A percentile compares a stretch with the other conserved stretches of the same genome.
These are phyloP conservation scores for Sphaeramia orbicularis DNA, from an alignment of 2,797 vertebrate species.

Conservation along the genomic window DNA sequence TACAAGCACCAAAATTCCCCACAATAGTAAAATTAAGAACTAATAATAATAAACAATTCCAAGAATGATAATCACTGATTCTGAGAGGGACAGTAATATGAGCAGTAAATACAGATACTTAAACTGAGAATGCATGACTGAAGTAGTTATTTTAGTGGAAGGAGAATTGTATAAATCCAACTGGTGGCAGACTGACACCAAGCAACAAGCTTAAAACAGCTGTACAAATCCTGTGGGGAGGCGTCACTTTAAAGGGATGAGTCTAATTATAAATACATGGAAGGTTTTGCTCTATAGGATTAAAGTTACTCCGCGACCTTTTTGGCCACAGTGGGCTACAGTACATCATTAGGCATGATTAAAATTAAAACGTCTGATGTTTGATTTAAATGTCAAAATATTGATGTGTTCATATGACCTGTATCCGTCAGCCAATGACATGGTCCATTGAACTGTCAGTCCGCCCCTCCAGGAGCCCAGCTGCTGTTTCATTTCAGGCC, in stretches of 20 bases:
- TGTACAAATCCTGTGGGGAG: slow-evolving; percentile 18
- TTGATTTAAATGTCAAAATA: slow-evolving; percentile 16
- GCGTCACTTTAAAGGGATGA: slow-evolving; percentile 12
- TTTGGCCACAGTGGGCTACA: not conserved
- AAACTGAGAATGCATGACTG: slow-evolving; percentile 26
- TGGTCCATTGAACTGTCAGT: slow-evolving; percentile 39
- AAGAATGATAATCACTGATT: no score
- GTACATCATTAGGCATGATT: not conserved
- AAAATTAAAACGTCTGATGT: slow-evolving; percentile 20
- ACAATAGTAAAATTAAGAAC: no score
- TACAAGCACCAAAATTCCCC: no score
- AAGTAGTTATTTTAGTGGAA: slow-evolving; percentile 30
- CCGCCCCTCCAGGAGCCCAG: slow-evolving; percentile 25
- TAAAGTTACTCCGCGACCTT: slow-evolving; percentile 12
- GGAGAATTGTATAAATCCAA: slow-evolving; percentile 20
- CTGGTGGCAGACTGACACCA: slow-evolving; percentile 17
- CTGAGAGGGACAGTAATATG: not conserved
- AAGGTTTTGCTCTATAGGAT: slow-evolving; percentile 30
- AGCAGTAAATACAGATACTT: not conserved
- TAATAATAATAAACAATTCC: no score
- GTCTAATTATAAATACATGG: slow-evolving; percentile 43
- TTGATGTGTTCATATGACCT: slow-evolving; percentile 8
- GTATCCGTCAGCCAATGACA: slow-evolving; percentile 29
- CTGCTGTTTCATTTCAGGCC: slow-evolving; percentile 25
- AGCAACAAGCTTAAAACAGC: slow-evolving; percentile 37